Conservation (phyloP, 2,113 vertebrate genomes). For the Crotalus viridis region DNA sequence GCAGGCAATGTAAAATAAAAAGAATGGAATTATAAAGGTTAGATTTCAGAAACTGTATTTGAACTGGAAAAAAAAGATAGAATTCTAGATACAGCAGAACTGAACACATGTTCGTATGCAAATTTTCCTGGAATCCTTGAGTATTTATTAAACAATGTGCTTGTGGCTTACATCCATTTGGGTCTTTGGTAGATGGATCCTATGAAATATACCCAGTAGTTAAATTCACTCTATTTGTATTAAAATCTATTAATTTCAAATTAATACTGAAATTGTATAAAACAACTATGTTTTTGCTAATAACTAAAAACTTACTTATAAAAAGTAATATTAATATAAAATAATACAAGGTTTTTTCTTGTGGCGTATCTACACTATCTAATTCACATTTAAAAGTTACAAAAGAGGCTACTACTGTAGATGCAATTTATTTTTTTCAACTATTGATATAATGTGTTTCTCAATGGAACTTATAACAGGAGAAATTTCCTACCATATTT, state of each 20-base stretch:
- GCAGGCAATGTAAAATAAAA: conserved; percentile 55
- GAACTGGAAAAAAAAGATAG: neutral
- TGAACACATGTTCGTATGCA: neutral
- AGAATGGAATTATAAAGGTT: conserved; percentile 32
- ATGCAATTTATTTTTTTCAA: neutral
- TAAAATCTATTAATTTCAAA: neutral
- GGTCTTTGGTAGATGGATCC: neutral
- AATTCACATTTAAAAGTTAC: neutral
- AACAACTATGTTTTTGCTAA: neutral
- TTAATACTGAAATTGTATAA: neutral
- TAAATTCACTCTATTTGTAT: neutral
- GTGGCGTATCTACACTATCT: neutral
- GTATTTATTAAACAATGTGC: neutral
- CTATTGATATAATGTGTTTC: neutral
- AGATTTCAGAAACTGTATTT: conserved; percentile 11
- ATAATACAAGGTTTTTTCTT: neutral
- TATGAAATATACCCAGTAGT: neutral
- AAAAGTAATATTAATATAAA: conserved; percentile 29
- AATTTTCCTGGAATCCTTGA: neutral
- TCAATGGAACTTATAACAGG: neutral
- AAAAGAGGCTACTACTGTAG: neutral
- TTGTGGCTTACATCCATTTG: neutral
- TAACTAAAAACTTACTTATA: conserved; percentile 1
- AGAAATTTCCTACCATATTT: neutral
- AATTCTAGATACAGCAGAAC: neutral